Percentiles rank a stretch among this genome's conserved stretches.
phyloP scores from a whole-genome alignment of 1,140 invertebrate genomes.

The Eriosoma lanigerum region DNA sequence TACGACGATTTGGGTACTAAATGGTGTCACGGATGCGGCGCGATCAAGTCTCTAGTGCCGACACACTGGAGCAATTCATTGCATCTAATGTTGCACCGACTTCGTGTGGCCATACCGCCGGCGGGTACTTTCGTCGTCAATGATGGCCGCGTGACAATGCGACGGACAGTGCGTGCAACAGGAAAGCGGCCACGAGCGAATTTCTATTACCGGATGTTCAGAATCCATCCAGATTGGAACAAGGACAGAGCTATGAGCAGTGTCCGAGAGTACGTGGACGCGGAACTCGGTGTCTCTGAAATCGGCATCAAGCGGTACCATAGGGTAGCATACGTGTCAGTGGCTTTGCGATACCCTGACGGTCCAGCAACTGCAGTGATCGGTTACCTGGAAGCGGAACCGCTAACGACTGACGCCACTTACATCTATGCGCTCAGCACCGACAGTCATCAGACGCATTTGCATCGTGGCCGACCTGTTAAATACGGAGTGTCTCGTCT shows the following conservation, averaged over 20 bases:
- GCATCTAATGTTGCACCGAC: background rate
- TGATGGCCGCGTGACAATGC: too few species aligned
- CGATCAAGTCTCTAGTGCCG: background rate
- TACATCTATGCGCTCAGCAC: background rate
- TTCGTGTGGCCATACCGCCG: too few species aligned
- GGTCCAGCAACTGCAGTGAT: background rate
- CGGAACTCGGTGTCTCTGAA: background rate
- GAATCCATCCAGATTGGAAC: background rate
- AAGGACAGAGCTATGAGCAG: background rate
- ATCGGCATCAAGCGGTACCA: background rate
- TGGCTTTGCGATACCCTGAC: background rate
- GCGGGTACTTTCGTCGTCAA: too few species aligned
- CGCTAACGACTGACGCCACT: background rate
- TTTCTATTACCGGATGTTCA: background rate
- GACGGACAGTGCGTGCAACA: too few species aligned
- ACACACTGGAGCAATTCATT: background rate
- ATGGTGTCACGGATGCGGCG: too few species aligned
- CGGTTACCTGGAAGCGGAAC: constrained; percentile 3
- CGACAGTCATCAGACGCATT: background rate
- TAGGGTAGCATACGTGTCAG: background rate
- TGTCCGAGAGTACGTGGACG: background rate
- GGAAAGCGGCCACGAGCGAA: too few species aligned
- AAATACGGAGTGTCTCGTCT: background rate
- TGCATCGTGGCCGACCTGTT: background rate
- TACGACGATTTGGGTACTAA: too few species aligned